Evolutionary conservation across 2,113 vertebrate species (phyloP).

Genomic region (Bombycilla garrulus): DNA sequence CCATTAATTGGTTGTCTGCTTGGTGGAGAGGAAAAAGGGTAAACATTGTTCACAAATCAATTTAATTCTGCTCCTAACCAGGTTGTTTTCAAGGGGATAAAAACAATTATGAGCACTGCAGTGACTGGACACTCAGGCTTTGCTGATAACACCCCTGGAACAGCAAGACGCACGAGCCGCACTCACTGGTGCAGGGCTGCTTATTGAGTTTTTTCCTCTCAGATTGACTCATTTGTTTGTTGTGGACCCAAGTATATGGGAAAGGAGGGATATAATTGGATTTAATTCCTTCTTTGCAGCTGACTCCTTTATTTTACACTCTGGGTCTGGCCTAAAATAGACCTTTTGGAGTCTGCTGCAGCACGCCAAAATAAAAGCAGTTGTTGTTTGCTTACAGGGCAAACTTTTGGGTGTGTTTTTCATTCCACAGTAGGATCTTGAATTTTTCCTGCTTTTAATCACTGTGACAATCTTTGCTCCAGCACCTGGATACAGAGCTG

Average conservation of each 20-base stretch:
- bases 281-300: not conserved
- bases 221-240: slow-evolving; percentile 67
- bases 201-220: slow-evolving; percentile 63
- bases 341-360: not conserved
- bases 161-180: not conserved
- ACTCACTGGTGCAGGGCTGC: not conserved
- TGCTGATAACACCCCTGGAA: slow-evolving; percentile 36
- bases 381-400: not conserved
- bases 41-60: slow-evolving; percentile 74
- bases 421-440: not conserved
- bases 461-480: not conserved
- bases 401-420: not conserved
- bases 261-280: slow-evolving; percentile 2
- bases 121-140: not conserved
- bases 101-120: slow-evolving; percentile 34
- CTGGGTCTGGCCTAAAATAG: not conserved
- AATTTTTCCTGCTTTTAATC: not conserved
- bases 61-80: slow-evolving; percentile 60
- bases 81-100: slow-evolving; percentile 51
- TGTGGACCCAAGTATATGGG: slow-evolving; percentile 45
- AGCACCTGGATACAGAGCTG: not conserved
- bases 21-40: slow-evolving; percentile 53
- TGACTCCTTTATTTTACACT: not conserved
- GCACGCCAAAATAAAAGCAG: not conserved
- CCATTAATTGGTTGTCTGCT: slow-evolving; percentile 72